A percentile compares a stretch with the other conserved stretches of the same genome.
These are phyloP conservation scores for Aleadryas rufinucha DNA, from an alignment of 2,113 vertebrate species.

Conservation along the genomic window DNA sequence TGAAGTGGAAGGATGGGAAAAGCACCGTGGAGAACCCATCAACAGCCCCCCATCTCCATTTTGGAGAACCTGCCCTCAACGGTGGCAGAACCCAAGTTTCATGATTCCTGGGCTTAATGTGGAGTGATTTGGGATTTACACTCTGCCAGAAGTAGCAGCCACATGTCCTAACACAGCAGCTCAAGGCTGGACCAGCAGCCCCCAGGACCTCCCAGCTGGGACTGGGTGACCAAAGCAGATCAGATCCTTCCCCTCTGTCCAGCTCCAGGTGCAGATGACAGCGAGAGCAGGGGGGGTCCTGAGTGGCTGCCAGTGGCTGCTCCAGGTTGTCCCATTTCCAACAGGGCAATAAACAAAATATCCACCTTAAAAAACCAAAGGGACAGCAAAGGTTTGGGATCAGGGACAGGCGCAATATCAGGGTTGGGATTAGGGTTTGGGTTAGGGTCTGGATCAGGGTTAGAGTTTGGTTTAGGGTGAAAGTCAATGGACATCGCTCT, in stretches of 20 bases:
- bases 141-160: rapidly evolving
- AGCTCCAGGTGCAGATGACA: not conserved
- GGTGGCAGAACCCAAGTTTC: not conserved
- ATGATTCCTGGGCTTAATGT: not conserved
- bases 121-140: not conserved
- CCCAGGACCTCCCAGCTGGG: not conserved
- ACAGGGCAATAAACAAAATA: not conserved
- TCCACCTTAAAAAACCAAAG: not conserved
- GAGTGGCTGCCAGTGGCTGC: not conserved
- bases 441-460: no score
- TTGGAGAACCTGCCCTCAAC: not conserved
- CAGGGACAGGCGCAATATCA: no score
- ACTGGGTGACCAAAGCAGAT: not conserved
- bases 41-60: not conserved
- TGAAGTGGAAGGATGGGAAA: not conserved
- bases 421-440: not conserved
- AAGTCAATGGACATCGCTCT: rapidly evolving
- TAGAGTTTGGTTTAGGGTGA: not conserved
- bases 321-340: not conserved
- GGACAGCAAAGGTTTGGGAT: not conserved
- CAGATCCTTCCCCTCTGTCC: not conserved
- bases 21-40: not conserved
- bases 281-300: rapidly evolving
- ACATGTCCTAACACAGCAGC: not conserved
- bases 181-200: not conserved